Evolutionary conservation across 2,113 vertebrate genomes (phyloP).

Genomic region (Cyphomyrus plagiostoma): DNA sequence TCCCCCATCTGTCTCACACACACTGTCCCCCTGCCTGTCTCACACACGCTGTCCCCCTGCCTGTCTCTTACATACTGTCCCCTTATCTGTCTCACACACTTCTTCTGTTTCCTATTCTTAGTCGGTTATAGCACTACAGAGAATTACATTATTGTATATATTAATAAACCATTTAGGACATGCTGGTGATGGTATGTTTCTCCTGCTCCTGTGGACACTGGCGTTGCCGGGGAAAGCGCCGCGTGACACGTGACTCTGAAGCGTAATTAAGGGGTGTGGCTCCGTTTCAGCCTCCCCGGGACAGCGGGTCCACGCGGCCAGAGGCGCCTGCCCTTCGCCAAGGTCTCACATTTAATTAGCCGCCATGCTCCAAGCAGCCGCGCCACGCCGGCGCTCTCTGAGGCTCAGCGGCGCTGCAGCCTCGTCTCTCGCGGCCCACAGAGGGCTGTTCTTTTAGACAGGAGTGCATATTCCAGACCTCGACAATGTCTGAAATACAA

Average conservation of each 20-base stretch:
- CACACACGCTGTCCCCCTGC: too few relatives aligned
- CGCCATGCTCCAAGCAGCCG: neutral
- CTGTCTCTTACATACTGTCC: neutral
- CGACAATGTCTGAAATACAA: neutral
- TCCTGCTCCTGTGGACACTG: neutral
- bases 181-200: neutral
- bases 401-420: neutral
- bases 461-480: neutral
- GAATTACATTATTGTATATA: neutral
- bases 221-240: neutral
- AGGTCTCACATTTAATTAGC: conserved; percentile 9
- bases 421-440: neutral
- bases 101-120: neutral
- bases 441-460: neutral
- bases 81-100: neutral
- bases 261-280: neutral
- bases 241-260: neutral
- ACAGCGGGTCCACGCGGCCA: neutral
- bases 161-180: neutral
- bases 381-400: neutral
- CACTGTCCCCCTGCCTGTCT: neutral
- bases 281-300: neutral
- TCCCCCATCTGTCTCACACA: too few relatives aligned
- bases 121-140: neutral
- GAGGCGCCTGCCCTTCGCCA: neutral